phyloP scores from a whole-genome alignment of 1,140 invertebrate genomes.

The Drosophila burlai region DNA sequence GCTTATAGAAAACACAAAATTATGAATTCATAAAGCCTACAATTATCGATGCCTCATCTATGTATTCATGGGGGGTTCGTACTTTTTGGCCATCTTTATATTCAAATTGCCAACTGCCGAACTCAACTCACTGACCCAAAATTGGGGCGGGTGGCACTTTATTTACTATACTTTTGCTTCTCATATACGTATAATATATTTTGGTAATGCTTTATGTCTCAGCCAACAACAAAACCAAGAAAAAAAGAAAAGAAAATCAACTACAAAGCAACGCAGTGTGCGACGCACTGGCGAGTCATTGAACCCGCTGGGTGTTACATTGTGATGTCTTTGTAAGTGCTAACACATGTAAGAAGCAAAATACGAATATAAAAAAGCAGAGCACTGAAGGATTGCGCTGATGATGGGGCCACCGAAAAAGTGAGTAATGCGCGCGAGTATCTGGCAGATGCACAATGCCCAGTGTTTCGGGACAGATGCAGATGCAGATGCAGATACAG shows the following conservation, averaged over 20 bases:
- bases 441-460: constrained; percentile 26
- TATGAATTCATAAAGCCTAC: constrained; percentile 28
- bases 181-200: constrained; percentile 19
- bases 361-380: constrained; percentile 18
- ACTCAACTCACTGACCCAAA: constrained; percentile 46
- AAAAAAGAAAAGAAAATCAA: constrained; percentile 16
- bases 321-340: constrained; percentile 38
- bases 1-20: constrained; percentile 9
- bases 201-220: constrained; percentile 52
- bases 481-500: constrained; percentile 43
- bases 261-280: constrained; percentile 8
- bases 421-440: constrained; percentile 34
- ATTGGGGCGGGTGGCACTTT: constrained; percentile 24
- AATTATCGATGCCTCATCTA: constrained; percentile 16
- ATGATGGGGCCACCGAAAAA: constrained; percentile 15
- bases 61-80: constrained; percentile 7
- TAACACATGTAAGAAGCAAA: constrained; percentile 49
- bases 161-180: constrained; percentile 5
- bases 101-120: constrained; percentile 12
- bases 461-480: constrained; percentile 14
- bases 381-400: constrained; percentile 18
- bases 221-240: background rate
- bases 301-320: constrained; percentile 45
- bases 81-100: constrained; percentile 18
- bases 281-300: constrained; percentile 57